These are phyloP conservation scores for Elmis aenea DNA, from an alignment of 2,888 invertebrate species.

Conservation along the genomic window DNA sequence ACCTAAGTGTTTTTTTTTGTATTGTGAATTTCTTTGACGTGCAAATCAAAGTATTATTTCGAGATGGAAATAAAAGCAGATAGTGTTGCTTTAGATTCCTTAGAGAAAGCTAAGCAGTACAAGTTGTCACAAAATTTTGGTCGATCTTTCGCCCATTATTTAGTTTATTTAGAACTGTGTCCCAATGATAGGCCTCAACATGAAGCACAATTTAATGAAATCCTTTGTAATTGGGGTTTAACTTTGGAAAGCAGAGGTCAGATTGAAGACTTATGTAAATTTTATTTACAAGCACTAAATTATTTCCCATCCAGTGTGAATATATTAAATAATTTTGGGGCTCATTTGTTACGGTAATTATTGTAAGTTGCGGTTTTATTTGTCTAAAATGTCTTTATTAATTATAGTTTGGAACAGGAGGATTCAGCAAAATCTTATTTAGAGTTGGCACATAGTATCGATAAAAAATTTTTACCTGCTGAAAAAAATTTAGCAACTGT, in stretches of 20 bases:
- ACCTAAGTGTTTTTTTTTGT: too few relatives aligned
- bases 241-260: constrained; percentile 35
- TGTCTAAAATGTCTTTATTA: constrained; percentile 4
- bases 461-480: constrained; percentile 31
- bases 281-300: constrained; percentile 45
- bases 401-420: constrained; percentile 33
- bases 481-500: constrained; percentile 65
- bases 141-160: constrained; percentile 38
- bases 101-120: constrained; percentile 32
- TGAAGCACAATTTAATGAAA: constrained; percentile 29
- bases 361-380: constrained; percentile 2
- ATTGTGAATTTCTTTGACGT: too few relatives aligned
- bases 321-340: constrained; percentile 50
- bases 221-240: constrained; percentile 32
- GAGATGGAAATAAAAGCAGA: too few relatives aligned
- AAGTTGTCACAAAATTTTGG: constrained; percentile 28
- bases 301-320: constrained; percentile 48
- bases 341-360: constrained; percentile 49
- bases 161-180: constrained; percentile 33
- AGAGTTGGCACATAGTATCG: constrained; percentile 26
- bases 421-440: constrained; percentile 36
- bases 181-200: constrained; percentile 24
- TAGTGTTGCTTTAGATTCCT: constrained; percentile 26
- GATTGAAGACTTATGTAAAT: constrained; percentile 41
- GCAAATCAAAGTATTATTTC: too few relatives aligned